Percentiles rank a stretch among this genome's conserved stretches.
phyloP scores from a whole-genome alignment of 2,797 vertebrate genomes.

The Borostomias antarcticus region DNA sequence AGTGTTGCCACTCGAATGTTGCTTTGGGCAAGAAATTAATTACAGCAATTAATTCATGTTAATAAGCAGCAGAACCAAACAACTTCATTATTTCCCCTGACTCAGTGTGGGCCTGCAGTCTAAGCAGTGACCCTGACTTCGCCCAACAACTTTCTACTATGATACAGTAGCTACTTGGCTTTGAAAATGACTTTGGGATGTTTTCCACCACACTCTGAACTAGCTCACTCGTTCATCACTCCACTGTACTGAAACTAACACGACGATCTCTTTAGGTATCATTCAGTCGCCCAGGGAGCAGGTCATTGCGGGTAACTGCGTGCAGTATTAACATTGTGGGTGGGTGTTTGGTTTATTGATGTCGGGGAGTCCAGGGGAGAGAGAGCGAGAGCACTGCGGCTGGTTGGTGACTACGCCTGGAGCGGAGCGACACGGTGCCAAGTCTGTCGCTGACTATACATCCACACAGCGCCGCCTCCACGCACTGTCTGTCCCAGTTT shows the following conservation, averaged over 20 bases:
- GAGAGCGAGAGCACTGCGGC: not conserved
- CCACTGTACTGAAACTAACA: too few species aligned
- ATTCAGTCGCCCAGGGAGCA: not conserved
- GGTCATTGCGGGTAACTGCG: too few species aligned
- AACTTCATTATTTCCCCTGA: not conserved
- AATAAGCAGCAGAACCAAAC: slow-evolving; percentile 10
- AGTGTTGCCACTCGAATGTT: not conserved
- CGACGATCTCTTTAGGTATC: too few species aligned
- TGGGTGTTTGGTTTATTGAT: slow-evolving; percentile 9
- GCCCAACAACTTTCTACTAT: not conserved
- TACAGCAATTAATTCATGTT: slow-evolving; percentile 19
- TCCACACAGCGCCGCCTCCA: not conserved
- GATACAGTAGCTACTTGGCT: not conserved
- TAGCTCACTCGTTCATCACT: not conserved
- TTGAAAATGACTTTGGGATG: not conserved
- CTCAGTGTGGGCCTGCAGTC: slow-evolving; percentile 4
- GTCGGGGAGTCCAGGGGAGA: not conserved
- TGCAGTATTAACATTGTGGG: not conserved
- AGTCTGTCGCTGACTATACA: not conserved
- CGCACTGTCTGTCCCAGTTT: slow-evolving; percentile 5
- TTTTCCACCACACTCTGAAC: not conserved
- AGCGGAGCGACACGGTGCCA: not conserved
- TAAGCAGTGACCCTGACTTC: slow-evolving; percentile 9
- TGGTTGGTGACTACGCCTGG: not conserved
- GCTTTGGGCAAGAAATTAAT: slow-evolving; percentile 22